Base-by-base conservation (phyloP, 2,113 vertebrate genomes). In the Beaufortia kweichowensis region DNA sequence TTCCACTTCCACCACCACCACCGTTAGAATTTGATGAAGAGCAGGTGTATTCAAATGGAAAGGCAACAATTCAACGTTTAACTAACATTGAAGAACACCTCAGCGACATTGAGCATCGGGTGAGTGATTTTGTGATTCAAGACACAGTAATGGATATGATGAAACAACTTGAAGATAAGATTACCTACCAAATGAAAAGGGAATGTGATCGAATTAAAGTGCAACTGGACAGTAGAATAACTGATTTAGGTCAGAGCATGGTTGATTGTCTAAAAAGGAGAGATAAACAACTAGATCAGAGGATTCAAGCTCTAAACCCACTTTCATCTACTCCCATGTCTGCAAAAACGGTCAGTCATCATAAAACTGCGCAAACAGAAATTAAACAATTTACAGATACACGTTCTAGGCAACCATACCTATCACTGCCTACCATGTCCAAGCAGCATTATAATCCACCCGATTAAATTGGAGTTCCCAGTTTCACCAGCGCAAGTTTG, bases 181-280 rank as follows among this genome's bases (percentile, higher is more conserved):
- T 31, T 24, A 56, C n/a, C 21, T 60, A 29, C 5, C 5, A 6
- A 17, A 60, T 60, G 4, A 24, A 29, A 29, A 28, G 26, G 15
- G 57, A 60, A 60, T 17, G 5, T 29, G 29, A 61, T 61, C 17
- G 29, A 62, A 33, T 62, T 33, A 33, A 33, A 33, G 3, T 3
- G 1, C 28, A 10, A n/a, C 33, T n/a, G 17, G 56, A 59, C 24
- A 59, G 14, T 59, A 59, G 26, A 4, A 6, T 59, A 17, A 1
- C 14, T 29, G 57, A 59, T 29, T 28, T 59, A 29, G 57, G 57
- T 17, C 57, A 59, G 57, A 59, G 26, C 57, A 29, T 59, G 57
- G 57, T 59, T 59, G 57, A 59, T 59, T 59, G 57, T 59, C 26
- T 59, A 7, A 59, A 59, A 28, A 28, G 57, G 2, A 59, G 57